A percentile compares a stretch with the other conserved stretches of the same genome.
phyloP scores from a whole-genome alignment of 2,113 vertebrate genomes.

The Neolamprologus sp. region DNA sequence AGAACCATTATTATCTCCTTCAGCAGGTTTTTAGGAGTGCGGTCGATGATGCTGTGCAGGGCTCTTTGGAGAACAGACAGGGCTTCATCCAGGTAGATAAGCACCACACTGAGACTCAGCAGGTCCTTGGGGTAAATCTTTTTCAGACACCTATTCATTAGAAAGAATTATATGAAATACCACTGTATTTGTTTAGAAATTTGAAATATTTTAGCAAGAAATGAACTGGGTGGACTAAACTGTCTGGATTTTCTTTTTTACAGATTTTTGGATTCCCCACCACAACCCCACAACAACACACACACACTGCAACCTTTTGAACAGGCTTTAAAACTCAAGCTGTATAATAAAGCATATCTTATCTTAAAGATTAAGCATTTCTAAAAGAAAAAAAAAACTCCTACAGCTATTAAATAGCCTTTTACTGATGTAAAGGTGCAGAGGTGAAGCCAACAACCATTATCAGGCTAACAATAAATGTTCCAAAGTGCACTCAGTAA shows the following conservation, averaged over 20 bases:
- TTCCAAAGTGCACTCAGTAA: neutral
- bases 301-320: neutral
- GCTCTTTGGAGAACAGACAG: slow-evolving; percentile 71
- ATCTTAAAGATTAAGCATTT: neutral
- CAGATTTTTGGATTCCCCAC: neutral
- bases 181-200: neutral
- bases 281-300: neutral
- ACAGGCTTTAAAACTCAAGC: neutral
- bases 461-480: neutral
- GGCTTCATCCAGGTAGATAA: slow-evolving; percentile 78
- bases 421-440: neutral
- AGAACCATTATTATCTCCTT: slow-evolving; percentile 77
- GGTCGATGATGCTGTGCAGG: slow-evolving; percentile 66
- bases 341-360: neutral
- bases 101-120: slow-evolving; percentile 60
- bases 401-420: neutral
- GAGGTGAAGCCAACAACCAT: neutral
- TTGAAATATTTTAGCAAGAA: accelerated
- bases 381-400: neutral
- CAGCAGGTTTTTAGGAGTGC: slow-evolving; percentile 63
- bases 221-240: too few relatives aligned
- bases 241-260: neutral
- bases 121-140: slow-evolving; percentile 57
- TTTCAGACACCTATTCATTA: slow-evolving; percentile 56
- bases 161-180: neutral